A percentile compares a stretch with the other conserved stretches of the same genome.
phyloP scores from a whole-genome alignment of 2,888 invertebrate species.

The Choristoneura rosaceana region DNA sequence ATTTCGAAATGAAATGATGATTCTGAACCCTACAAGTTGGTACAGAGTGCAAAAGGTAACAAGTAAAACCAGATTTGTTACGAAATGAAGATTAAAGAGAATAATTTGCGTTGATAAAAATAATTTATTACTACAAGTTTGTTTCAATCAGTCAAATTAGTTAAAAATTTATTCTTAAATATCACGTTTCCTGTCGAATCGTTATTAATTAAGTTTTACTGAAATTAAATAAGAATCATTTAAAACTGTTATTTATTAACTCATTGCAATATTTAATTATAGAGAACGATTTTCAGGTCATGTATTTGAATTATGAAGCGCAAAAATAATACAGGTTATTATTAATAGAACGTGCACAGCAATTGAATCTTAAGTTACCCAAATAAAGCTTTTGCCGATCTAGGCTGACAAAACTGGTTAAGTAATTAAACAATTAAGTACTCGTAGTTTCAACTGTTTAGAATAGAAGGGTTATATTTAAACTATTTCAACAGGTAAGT shows the following conservation, averaged over 20 bases:
- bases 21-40: constrained; percentile 2
- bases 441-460: no score
- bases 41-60: constrained; percentile 19
- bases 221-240: no score
- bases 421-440: no score
- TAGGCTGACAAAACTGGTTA: no score
- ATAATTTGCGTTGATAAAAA: constrained; percentile 16
- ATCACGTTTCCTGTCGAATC: constrained; percentile 24
- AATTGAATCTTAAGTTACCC: no score
- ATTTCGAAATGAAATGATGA: background rate
- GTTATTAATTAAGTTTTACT: constrained; percentile 4
- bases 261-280: background rate
- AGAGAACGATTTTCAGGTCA: background rate
- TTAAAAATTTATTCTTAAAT: constrained; percentile 13
- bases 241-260: constrained; percentile 13
- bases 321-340: no score
- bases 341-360: no score
- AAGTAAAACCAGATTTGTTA: constrained; percentile 24
- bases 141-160: constrained; percentile 20
- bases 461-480: no score
- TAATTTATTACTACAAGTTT: constrained; percentile 29
- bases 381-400: no score
- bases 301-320: background rate
- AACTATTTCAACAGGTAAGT: no score
- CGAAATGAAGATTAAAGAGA: constrained; percentile 23